A percentile compares a stretch with the other conserved stretches of the same genome.
Evolutionary conservation across 2,113 vertebrate genomes (phyloP).

Genomic region (Choloepus hoffmanni): DNA sequence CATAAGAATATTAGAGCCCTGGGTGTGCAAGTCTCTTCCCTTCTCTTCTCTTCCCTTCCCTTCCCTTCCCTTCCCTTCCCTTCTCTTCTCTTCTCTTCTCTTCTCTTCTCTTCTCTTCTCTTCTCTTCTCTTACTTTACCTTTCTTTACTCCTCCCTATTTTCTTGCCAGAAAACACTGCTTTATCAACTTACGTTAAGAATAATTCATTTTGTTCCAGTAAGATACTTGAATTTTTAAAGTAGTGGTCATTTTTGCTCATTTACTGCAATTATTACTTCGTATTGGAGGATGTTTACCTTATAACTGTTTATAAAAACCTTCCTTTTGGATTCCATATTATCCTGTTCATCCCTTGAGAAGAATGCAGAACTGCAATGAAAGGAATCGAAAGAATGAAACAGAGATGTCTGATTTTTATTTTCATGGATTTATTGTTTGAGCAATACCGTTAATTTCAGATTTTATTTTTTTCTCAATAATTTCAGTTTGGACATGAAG

Average conservation of each 20-base stretch:
- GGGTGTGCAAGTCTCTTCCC: constrained; percentile 73
- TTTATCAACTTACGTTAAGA: constrained; percentile 63
- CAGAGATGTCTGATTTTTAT: not conserved
- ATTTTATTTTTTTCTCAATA: not conserved
- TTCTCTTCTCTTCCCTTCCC: too few species aligned
- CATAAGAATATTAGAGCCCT: constrained; percentile 84
- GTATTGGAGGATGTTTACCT: constrained; percentile 72
- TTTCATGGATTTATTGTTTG: not conserved
- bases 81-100: not conserved
- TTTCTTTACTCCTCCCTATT: constrained; percentile 16
- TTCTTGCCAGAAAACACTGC: constrained; percentile 71
- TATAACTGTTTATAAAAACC: constrained; percentile 67
- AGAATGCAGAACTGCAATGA: not conserved
- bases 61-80: too few species aligned
- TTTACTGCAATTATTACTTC: constrained; percentile 68
- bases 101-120: too few species aligned
- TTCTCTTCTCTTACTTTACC: not conserved
- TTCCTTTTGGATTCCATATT: not conserved
- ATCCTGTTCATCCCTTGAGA: not conserved
- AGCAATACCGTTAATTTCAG: not conserved
- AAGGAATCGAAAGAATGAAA: not conserved
- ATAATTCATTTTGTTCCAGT: constrained; percentile 45
- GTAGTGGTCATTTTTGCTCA: constrained; percentile 67
- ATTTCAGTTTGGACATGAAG: not conserved
- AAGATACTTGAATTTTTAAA: constrained; percentile 70